A percentile compares a stretch with the other conserved stretches of the same genome.
These are phyloP conservation scores for Cathartes aura DNA, from an alignment of 2,113 vertebrate genomes.

Conservation along the genomic window DNA sequence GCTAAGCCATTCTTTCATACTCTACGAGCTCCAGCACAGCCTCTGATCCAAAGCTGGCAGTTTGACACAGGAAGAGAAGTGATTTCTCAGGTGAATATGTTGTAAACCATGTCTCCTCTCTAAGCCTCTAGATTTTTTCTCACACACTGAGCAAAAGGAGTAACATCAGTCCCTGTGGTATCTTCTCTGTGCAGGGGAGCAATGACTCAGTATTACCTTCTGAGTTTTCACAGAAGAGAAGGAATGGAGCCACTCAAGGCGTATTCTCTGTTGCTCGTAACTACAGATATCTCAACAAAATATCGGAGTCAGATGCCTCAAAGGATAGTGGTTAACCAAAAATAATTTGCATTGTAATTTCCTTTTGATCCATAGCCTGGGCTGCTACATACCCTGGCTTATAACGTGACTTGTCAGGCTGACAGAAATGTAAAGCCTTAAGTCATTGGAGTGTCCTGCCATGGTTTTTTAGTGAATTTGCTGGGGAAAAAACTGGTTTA, in stretches of 20 bases:
- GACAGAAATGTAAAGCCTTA: background rate
- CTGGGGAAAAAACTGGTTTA: background rate
- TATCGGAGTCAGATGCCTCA: background rate
- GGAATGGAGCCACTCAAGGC: background rate
- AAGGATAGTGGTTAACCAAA: background rate
- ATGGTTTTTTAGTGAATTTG: background rate
- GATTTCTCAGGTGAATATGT: slow-evolving; percentile 44
- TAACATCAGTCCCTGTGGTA: background rate
- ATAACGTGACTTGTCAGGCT: background rate
- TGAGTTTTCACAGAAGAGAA: background rate
- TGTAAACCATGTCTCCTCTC: background rate
- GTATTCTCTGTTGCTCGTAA: background rate
- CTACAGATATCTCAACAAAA: background rate
- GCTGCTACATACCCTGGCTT: background rate
- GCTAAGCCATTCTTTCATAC: slow-evolving; percentile 39
- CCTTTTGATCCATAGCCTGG: background rate
- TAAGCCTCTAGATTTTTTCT: slow-evolving; percentile 19
- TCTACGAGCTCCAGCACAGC: background rate
- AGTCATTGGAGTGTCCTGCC: background rate
- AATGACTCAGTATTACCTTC: slow-evolving; percentile 33
- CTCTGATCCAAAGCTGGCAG: slow-evolving; percentile 49
- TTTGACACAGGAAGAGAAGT: slow-evolving; percentile 24
- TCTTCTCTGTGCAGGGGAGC: background rate
- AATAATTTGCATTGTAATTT: background rate
- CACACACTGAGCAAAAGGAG: background rate